Percentiles rank a stretch among this genome's conserved stretches.
Conservation (phyloP, 2,888 invertebrate genomes). For the Listrodromus nycthemerus region DNA sequence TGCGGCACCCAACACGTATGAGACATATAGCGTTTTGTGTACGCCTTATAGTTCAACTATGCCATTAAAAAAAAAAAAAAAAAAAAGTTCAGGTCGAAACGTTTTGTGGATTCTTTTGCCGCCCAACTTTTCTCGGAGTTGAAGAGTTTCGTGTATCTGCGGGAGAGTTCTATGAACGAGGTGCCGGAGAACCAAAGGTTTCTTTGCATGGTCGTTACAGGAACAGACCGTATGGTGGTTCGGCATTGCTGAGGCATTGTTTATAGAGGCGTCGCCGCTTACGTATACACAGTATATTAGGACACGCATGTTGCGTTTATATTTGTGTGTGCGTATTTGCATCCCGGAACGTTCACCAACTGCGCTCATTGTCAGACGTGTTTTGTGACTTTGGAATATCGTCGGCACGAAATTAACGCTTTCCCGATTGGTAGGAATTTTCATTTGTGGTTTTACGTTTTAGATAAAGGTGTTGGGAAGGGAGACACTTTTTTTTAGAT, state of each 20-base stretch:
- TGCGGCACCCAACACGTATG: neutral
- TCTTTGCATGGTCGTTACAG: neutral
- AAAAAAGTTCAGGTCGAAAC: slow-evolving; percentile 8
- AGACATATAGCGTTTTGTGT: neutral
- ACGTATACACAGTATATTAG: slow-evolving; percentile 4
- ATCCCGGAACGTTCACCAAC: slow-evolving; percentile 35
- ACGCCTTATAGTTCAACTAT: neutral
- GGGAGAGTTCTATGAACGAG: slow-evolving; percentile 51
- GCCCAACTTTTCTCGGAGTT: neutral
- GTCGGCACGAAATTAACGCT: slow-evolving; percentile 31
- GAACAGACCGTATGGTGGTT: neutral
- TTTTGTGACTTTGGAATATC: neutral
- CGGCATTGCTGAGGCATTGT: slow-evolving; percentile 38
- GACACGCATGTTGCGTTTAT: neutral
- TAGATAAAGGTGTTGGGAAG: neutral
- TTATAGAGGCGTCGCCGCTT: slow-evolving; percentile 22
- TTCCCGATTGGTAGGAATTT: slow-evolving; percentile 19
- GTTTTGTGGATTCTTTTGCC: slow-evolving; percentile 1
- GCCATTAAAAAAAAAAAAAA: slow-evolving; percentile 4
- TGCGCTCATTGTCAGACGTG: slow-evolving; percentile 24
- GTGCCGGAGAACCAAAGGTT: neutral
- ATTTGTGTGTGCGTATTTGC: neutral
- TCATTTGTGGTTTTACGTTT: neutral
- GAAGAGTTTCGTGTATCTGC: neutral
- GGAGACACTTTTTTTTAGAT: neutral